Percentiles rank a stretch among this genome's conserved stretches.
phyloP scores from a whole-genome alignment of 2,797 vertebrate species.

The Sebastes oblongus region DNA sequence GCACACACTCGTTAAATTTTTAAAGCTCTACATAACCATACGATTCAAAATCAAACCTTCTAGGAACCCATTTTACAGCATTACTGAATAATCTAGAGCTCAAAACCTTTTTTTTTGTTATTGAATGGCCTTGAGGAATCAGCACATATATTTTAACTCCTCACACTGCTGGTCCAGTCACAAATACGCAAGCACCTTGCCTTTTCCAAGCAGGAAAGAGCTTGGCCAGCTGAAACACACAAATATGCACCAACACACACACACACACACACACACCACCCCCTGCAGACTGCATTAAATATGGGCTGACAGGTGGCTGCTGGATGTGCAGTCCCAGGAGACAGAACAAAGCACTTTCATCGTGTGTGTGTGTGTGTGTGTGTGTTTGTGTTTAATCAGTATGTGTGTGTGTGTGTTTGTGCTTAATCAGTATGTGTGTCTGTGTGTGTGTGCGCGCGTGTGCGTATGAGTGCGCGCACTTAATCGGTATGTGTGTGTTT shows the following conservation, averaged over 20 bases:
- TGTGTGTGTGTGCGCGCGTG: not conserved
- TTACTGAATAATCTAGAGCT: conserved; percentile 31
- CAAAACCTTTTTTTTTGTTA: not conserved
- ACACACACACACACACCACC: conserved; percentile 8
- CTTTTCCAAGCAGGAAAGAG: conserved; percentile 19
- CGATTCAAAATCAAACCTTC: conserved; percentile 25
- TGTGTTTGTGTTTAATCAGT: conserved; percentile 7
- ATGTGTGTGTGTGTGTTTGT: not conserved
- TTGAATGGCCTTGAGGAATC: conserved; percentile 15
- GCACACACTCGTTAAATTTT: conserved; percentile 30
- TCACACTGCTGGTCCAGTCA: not conserved
- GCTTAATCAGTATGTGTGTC: no score
- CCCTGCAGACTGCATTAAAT: conserved; percentile 51
- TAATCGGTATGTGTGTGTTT: conserved; percentile 11
- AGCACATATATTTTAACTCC: conserved; percentile 11
- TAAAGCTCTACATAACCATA: conserved; percentile 33
- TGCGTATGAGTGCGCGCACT: not conserved
- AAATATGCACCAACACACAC: conserved; percentile 1
- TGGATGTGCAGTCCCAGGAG: conserved; percentile 55
- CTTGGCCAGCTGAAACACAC: conserved; percentile 26
- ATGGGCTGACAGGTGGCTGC: conserved; percentile 64
- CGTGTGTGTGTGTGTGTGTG: not conserved
- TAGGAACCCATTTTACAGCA: conserved; percentile 13
- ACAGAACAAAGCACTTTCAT: conserved; percentile 56
- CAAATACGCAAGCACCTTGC: conserved; percentile 31